Conservation (phyloP, 2,888 invertebrate genomes). For the Notocelia uddmanniana region DNA sequence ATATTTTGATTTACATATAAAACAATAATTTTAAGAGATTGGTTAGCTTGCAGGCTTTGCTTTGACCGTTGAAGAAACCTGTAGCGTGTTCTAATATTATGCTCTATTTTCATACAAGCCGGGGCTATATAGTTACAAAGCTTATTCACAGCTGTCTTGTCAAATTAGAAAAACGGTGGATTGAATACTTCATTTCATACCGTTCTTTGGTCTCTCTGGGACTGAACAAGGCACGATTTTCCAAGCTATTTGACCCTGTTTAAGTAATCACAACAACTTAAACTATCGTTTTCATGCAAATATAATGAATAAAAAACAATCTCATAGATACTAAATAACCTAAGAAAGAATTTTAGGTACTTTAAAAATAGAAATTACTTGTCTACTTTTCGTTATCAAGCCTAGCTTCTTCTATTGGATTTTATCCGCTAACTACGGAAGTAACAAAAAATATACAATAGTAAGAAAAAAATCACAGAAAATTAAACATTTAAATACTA, state of each 20-base stretch:
- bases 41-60: background rate
- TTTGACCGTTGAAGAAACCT: background rate
- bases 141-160: constrained; percentile 52
- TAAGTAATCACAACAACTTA: constrained; percentile 21
- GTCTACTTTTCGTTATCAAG: constrained; percentile 54
- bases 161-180: constrained; percentile 51
- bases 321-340: constrained; percentile 59
- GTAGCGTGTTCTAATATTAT: constrained; percentile 32
- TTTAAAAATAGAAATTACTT: constrained; percentile 36
- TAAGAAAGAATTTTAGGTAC: constrained; percentile 51
- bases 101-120: constrained; percentile 50
- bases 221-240: constrained; percentile 52
- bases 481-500: constrained; percentile 72
- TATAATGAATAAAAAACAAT: constrained; percentile 46
- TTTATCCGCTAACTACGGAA: constrained; percentile 72
- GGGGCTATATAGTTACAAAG: constrained; percentile 69
- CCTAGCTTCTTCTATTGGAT: constrained; percentile 77
- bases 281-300: constrained; percentile 33
- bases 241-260: constrained; percentile 49
- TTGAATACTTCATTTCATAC: constrained; percentile 66
- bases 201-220: constrained; percentile 68
- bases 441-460: constrained; percentile 67
- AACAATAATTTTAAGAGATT: constrained; percentile 9
- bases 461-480: constrained; percentile 78
- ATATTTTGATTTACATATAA: constrained; percentile 24